phyloP scores from a whole-genome alignment of 2,888 invertebrate species.

The Helicoverpa assulta region DNA sequence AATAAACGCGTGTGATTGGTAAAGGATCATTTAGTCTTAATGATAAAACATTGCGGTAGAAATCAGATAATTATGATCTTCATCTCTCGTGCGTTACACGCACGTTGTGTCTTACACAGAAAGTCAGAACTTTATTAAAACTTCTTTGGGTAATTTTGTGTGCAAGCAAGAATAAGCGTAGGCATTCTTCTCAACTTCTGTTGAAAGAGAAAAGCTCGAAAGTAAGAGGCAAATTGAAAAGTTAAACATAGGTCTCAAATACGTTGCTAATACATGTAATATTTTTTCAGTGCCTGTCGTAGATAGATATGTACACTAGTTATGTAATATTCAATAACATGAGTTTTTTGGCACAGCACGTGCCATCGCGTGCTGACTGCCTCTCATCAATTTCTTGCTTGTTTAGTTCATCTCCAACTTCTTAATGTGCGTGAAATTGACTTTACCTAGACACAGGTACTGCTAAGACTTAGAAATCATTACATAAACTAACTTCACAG shows the following conservation, averaged over 20 bases:
- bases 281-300: no score
- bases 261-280: no score
- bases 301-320: background rate
- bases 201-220: no score
- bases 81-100: no score
- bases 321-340: slow-evolving; percentile 19
- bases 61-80: background rate
- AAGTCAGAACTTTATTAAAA: no score
- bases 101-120: no score
- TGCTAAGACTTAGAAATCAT: background rate
- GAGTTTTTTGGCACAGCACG: slow-evolving; percentile 13
- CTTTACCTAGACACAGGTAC: background rate
- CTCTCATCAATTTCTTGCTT: slow-evolving; percentile 20
- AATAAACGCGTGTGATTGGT: slow-evolving; percentile 30
- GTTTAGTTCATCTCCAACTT: slow-evolving; percentile 19
- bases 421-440: slow-evolving; percentile 28
- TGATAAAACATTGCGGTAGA: background rate
- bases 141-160: no score
- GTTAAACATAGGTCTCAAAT: no score
- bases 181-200: no score
- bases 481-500: background rate
- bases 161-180: no score
- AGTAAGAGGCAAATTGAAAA: no score
- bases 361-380: slow-evolving; percentile 27
- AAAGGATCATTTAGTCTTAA: slow-evolving; percentile 24